Conservation (phyloP, 2,797 vertebrate genomes). For the Threskiornis aethiopicus region DNA sequence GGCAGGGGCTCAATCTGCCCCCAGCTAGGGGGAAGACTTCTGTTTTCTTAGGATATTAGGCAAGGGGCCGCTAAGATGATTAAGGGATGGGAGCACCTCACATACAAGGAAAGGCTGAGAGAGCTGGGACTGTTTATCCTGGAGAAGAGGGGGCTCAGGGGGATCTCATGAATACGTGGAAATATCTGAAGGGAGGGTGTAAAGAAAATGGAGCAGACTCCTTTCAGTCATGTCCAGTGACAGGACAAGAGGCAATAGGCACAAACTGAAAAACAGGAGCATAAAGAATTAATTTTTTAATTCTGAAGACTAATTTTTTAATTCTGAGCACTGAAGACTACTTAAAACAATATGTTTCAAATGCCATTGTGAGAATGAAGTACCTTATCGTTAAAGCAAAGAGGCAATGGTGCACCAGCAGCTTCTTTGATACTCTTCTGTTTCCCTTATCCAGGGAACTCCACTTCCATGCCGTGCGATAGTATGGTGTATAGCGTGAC, state of each 20-base stretch:
- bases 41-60: not conserved
- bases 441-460: not conserved
- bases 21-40: not conserved
- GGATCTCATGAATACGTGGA: not conserved
- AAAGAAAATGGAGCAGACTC: not conserved
- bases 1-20: accelerated
- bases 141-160: not conserved
- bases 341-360: not conserved
- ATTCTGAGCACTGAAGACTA: not conserved
- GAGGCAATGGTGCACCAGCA: not conserved
- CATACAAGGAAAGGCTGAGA: not conserved
- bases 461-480: not conserved
- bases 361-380: not conserved
- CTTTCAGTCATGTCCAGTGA: not conserved
- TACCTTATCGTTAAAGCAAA: accelerated
- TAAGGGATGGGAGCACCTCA: not conserved
- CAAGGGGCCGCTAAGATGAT: not conserved
- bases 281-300: not conserved
- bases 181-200: not conserved
- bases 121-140: not conserved
- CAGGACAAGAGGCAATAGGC: not conserved
- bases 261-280: not conserved
- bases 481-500: accelerated
- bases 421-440: not conserved
- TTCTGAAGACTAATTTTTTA: too few relatives aligned